Base-by-base conservation (phyloP, 2,888 invertebrate species). In the Orthosia incerta region DNA sequence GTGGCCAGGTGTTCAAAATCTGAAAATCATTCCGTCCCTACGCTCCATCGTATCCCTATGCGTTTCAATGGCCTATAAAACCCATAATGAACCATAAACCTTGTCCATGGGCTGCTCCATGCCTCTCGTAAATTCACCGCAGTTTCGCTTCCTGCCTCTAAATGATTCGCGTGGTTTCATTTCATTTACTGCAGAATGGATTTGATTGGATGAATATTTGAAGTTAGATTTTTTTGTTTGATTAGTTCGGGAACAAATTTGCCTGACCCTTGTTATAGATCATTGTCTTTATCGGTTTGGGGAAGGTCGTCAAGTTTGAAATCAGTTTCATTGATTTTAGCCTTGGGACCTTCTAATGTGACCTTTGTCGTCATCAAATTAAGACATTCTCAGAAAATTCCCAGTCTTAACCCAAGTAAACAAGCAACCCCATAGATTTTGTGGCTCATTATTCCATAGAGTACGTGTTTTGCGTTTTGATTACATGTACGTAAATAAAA, bases 51-150 rank as follows among this genome's bases (percentile, higher is more conserved):
- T 72, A 56, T 74, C 71, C 74, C 71, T 76, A 80, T 88, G 88
- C 88, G 86, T 89, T 86, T 82, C 82, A 81, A 89, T 89, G 86
- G 88, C 82, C 89, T 86, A 89, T 90, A 91, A 91, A 90, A 84
- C 83, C 87, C 81, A 89, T 89, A 87, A 91, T 89, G 82, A 76
- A 62, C 88, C 82, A 84, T 92, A 92, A 92, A 92, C 91, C 91
- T 89, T 90, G 91, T 88, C 91, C 89, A 87, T 87, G 89, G 89
- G 82, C 79, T 80, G 88, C 76, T 85, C 79, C 78, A 80, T 82
- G 81, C 64, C 56, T 80, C 86, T 88, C 91, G 82, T 91, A 90
- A 92, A 92, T 89, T 84, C 77, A 46, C 75, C 69, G 74, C 71
- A 78, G 76, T 83, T 65, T 64, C 78, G 76, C 83, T 85, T 81